Evolutionary conservation across 2,888 invertebrate species (phyloP).

Genomic region (Fabriciana adippe): DNA sequence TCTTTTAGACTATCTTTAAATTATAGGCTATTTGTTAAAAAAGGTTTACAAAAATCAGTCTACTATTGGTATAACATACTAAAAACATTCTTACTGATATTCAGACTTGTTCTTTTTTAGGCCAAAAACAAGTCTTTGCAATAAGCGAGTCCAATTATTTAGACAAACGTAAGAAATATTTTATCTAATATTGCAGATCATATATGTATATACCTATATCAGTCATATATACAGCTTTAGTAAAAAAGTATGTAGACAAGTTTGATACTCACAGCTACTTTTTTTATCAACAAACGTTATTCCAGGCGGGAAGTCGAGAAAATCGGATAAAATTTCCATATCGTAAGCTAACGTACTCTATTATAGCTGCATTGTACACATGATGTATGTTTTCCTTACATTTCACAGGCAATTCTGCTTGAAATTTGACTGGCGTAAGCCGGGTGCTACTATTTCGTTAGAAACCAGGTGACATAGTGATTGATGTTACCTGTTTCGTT

Average conservation of each 20-base stretch:
- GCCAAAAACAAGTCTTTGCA: too few species aligned
- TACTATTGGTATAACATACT: too few species aligned
- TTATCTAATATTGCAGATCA: too few species aligned
- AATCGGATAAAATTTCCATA: conserved; percentile 72
- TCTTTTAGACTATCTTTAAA: too few species aligned
- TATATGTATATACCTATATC: too few species aligned
- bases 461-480: conserved; percentile 64
- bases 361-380: conserved; percentile 68
- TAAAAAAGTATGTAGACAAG: not conserved
- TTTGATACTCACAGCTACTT: not conserved
- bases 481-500: conserved; percentile 60
- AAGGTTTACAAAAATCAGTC: too few species aligned
- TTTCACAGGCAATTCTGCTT: conserved; percentile 58
- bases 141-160: too few species aligned
- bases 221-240: too few species aligned
- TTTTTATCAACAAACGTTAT: conserved; percentile 63
- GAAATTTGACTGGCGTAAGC: conserved; percentile 62
- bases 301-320: conserved; percentile 64
- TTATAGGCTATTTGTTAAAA: too few species aligned
- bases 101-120: too few species aligned
- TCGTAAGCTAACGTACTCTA: conserved; percentile 61
- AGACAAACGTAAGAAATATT: too few species aligned
- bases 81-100: too few species aligned
- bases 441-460: conserved; percentile 56
- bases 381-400: conserved; percentile 77